phyloP scores from a whole-genome alignment of 2,113 vertebrate genomes.

The Psittacus erithacus region DNA sequence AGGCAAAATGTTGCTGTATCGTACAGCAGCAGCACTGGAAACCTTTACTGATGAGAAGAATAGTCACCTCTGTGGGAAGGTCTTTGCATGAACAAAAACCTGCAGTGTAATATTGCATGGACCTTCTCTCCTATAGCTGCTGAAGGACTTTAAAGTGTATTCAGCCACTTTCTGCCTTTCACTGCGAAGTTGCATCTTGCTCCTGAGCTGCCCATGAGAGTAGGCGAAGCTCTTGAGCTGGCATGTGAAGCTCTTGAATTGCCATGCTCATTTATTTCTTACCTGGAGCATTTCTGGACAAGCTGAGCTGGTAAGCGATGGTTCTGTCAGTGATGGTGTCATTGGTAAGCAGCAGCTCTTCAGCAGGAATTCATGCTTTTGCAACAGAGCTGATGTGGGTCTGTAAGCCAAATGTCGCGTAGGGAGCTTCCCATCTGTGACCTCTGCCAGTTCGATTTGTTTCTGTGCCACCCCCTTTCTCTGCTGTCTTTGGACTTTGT shows the following conservation, averaged over 20 bases:
- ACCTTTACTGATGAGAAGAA: neutral
- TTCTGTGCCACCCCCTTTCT: neutral
- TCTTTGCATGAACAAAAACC: neutral
- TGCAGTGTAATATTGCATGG: neutral
- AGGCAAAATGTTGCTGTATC: rapidly evolving
- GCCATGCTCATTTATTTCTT: neutral
- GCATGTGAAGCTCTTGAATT: neutral
- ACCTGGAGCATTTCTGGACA: neutral
- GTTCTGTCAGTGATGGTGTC: neutral
- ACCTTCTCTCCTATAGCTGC: neutral
- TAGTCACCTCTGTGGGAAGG: neutral
- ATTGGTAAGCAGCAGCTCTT: neutral
- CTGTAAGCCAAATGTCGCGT: rapidly evolving
- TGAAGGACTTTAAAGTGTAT: neutral
- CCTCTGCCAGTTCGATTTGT: neutral
- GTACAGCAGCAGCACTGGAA: neutral
- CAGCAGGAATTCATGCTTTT: neutral
- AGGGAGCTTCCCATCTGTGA: neutral
- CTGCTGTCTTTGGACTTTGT: neutral
- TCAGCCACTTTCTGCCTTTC: neutral
- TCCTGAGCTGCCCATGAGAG: neutral
- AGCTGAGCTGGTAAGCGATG: neutral
- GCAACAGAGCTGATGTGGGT: rapidly evolving
- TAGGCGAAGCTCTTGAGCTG: neutral
- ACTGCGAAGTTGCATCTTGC: rapidly evolving